Evolutionary conservation across 2,888 invertebrate species (phyloP), one percentile per base, ranked within the genome.

Genomic region (Linyphia triangularis): DNA sequence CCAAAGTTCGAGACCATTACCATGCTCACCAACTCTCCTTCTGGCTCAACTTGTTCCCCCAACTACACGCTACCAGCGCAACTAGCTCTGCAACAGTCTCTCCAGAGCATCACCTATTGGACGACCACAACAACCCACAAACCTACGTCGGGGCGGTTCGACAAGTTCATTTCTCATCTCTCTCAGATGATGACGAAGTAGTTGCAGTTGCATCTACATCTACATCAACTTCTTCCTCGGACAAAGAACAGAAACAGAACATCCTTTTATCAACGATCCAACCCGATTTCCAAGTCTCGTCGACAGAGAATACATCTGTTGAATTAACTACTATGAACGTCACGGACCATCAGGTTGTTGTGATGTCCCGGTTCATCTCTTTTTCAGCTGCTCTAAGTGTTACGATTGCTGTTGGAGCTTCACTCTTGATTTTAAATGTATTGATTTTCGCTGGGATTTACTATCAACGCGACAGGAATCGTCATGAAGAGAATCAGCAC

Each of bases 11-110:
- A 93, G 97, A 97, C 91, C 98, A 98, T 93, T 98, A 98, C 93
- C 95, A 98, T 90, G 98, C 98, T 1, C 98, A 98, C 93, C 97
- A 98, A 90, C 94, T 98, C 79, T 98, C 98, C 0, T 97, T 98
- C 93, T 99, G 99, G 99, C 93, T 98, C 86, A 97, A 98, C 92
- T 94, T 98, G 75, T 97, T 99, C 86, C 98, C 98, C 40, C 98
- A 98, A 92, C 94, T 96, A 91, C 94, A 94, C 90, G 91, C 63
- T 2, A 24, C 86, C 0, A 72, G 63, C 63, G 9, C 33, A 33
- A 6, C 33, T 9, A 67, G 65, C 65, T 75, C 84, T 16, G 69
- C 40, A 0, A 81, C 65, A 19, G 83, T 83, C 3, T 26, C 72
- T 16, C 86, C 83, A 24, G 88, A 88, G 4, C 90, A 90, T 30